Evolutionary conservation across 2,888 invertebrate species (phyloP).

Genomic region (Chrysopilus asiliformis): DNA sequence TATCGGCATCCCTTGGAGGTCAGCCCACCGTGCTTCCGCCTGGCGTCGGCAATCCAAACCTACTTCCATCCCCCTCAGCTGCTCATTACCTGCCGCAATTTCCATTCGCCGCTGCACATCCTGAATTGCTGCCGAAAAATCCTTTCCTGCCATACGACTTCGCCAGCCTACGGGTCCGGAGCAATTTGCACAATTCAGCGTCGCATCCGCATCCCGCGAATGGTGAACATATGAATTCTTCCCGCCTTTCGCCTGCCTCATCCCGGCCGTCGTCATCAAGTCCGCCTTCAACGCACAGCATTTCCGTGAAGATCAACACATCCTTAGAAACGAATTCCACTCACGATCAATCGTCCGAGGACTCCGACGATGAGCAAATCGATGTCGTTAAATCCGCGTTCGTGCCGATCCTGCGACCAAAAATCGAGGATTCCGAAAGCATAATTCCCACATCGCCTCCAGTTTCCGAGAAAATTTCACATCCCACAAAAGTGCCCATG

Average conservation of each 20-base stretch:
- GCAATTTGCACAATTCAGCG: constrained; percentile 19
- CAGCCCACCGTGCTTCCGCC: constrained; percentile 32
- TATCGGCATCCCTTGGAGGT: constrained; percentile 23
- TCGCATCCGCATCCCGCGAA: constrained; percentile 25
- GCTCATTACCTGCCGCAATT: constrained; percentile 45
- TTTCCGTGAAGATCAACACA: constrained; percentile 35
- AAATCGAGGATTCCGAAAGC: constrained; percentile 35
- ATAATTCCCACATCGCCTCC: constrained; percentile 24
- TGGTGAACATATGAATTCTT: constrained; percentile 16
- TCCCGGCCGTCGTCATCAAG: constrained; percentile 33
- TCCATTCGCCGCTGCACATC: constrained; percentile 40
- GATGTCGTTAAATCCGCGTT: constrained; percentile 66
- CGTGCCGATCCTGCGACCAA: constrained; percentile 43
- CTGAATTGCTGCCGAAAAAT: constrained; percentile 40
- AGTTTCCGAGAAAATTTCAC: too few species aligned
- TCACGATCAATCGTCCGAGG: constrained; percentile 41
- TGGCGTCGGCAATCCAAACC: constrained; percentile 14
- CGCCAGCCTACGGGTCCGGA: constrained; percentile 28
- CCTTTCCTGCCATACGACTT: constrained; percentile 47
- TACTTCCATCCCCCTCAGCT: constrained; percentile 44
- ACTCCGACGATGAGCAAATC: constrained; percentile 57
- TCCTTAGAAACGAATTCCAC: constrained; percentile 51
- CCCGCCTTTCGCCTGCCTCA: constrained; percentile 33
- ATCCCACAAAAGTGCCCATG: constrained; percentile 18
- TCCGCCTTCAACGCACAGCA: constrained; percentile 20